phyloP scores from a whole-genome alignment of 2,888 invertebrate genomes.

The Andricus curvator region DNA sequence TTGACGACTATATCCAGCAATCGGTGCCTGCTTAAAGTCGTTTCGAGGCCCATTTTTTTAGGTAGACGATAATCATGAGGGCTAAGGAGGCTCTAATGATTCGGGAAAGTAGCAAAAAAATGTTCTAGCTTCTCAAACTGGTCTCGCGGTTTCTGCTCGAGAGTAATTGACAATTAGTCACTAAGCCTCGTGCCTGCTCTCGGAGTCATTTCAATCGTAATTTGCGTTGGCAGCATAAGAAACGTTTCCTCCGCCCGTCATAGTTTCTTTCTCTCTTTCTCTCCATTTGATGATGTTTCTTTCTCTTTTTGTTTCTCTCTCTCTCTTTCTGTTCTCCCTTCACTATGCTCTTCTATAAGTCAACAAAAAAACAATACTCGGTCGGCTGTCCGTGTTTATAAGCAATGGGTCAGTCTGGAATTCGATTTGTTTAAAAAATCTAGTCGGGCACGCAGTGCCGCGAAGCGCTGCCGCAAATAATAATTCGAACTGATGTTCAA shows the following conservation, averaged over 20 bases:
- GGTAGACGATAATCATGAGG: slow-evolving; percentile 72
- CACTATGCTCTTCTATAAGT: slow-evolving; percentile 30
- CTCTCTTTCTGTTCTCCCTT: slow-evolving; percentile 44
- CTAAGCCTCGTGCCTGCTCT: slow-evolving; percentile 49
- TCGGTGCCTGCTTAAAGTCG: neutral
- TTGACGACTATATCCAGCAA: neutral
- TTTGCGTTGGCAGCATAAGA: slow-evolving; percentile 68
- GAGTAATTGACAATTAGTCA: slow-evolving; percentile 63
- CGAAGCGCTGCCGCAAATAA: slow-evolving; percentile 65
- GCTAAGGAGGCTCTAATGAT: slow-evolving; percentile 74
- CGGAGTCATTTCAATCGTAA: slow-evolving; percentile 66
- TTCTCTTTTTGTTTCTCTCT: slow-evolving; percentile 36
- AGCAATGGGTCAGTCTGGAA: slow-evolving; percentile 65
- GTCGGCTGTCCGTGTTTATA: slow-evolving; percentile 63
- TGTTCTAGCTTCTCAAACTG: slow-evolving; percentile 22
- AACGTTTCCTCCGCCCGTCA: slow-evolving; percentile 56
- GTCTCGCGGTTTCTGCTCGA: slow-evolving; percentile 18
- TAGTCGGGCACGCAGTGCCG: slow-evolving; percentile 53
- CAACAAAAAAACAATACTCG: slow-evolving; percentile 56
- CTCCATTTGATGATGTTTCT: slow-evolving; percentile 26
- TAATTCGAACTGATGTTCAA: slow-evolving; percentile 65
- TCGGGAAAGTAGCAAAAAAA: slow-evolving; percentile 25
- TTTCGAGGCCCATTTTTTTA: slow-evolving; percentile 41
- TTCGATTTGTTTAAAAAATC: slow-evolving; percentile 73
- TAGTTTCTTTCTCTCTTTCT: slow-evolving; percentile 7